These are phyloP conservation scores for Rhizoglyphus robini DNA, from an alignment of 1,140 invertebrate species.

Conservation along the genomic window DNA sequence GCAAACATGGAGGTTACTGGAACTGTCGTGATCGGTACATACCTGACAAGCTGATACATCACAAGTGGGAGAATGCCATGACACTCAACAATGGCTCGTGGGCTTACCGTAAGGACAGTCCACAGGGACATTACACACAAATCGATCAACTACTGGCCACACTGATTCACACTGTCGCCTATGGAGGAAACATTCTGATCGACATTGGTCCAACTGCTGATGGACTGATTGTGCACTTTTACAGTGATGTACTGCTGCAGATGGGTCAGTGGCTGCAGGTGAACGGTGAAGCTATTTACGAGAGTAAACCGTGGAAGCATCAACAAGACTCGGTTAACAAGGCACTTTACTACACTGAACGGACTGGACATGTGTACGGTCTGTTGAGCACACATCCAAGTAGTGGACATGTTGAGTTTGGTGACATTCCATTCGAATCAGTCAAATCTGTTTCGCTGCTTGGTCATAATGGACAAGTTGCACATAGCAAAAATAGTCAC, in stretches of 20 bases:
- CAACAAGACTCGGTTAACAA: constrained; percentile 67
- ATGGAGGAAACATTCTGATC: constrained; percentile 62
- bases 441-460: constrained; percentile 2
- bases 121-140: constrained; percentile 53
- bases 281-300: constrained; percentile 81
- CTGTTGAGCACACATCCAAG: constrained; percentile 61
- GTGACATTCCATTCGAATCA: background rate
- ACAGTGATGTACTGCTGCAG: constrained; percentile 62
- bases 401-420: constrained; percentile 37
- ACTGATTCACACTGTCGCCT: constrained; percentile 42
- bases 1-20: constrained; percentile 42
- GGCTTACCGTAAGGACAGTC: constrained; percentile 70
- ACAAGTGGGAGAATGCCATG: constrained; percentile 82
- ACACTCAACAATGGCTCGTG: constrained; percentile 79
- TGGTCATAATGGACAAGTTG: background rate
- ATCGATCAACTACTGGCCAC: constrained; percentile 55
- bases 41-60: constrained; percentile 35
- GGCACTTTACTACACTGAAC: constrained; percentile 37
- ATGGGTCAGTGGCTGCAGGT: constrained; percentile 55
- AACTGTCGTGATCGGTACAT: constrained; percentile 41
- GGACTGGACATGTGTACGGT: constrained; percentile 56
- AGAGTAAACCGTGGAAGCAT: constrained; percentile 53
- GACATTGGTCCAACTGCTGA: constrained; percentile 83
- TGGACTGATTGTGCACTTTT: constrained; percentile 72
- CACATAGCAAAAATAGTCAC: too few relatives aligned